Percentiles rank a stretch among this genome's conserved stretches.
Evolutionary conservation across 2,797 vertebrate genomes (phyloP).

Genomic region (Telmatherina bonti): DNA sequence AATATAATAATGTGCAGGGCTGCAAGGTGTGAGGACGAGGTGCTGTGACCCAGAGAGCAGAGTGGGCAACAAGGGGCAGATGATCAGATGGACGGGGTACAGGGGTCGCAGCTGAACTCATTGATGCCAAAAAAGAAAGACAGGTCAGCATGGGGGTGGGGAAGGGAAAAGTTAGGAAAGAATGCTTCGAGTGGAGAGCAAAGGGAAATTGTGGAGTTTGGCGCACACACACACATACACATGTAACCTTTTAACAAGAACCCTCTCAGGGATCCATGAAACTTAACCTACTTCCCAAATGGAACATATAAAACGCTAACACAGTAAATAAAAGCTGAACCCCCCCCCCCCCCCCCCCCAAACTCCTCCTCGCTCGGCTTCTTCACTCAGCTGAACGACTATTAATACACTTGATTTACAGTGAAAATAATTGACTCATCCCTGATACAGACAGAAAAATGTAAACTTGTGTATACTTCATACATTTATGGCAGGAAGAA

Average conservation of each 20-base stretch:
- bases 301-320: constrained; percentile 36
- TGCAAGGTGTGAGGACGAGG: constrained; percentile 29
- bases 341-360: constrained; percentile 18
- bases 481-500: not conserved
- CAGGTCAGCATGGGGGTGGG: constrained; percentile 10
- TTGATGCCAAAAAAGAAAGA: constrained; percentile 51
- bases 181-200: constrained; percentile 45
- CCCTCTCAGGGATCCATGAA: constrained; percentile 36
- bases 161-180: constrained; percentile 20
- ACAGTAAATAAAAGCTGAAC: constrained; percentile 41
- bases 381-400: not conserved
- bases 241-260: constrained; percentile 32
- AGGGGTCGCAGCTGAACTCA: constrained; percentile 59
- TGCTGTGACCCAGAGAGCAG: constrained; percentile 21
- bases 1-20: constrained; percentile 38
- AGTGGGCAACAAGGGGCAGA: constrained; percentile 30
- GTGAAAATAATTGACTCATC: constrained; percentile 3
- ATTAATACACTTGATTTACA: not conserved
- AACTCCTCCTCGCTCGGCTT: constrained; percentile 3
- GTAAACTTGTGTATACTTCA: not conserved
- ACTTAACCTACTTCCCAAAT: constrained; percentile 40
- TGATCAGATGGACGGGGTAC: constrained; percentile 45
- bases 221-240: constrained; percentile 1
- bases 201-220: constrained; percentile 13
- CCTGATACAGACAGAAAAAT: not conserved